Evolutionary conservation across 2,888 invertebrate genomes (phyloP).

Genomic region (Zaprionus bogoriensis): DNA sequence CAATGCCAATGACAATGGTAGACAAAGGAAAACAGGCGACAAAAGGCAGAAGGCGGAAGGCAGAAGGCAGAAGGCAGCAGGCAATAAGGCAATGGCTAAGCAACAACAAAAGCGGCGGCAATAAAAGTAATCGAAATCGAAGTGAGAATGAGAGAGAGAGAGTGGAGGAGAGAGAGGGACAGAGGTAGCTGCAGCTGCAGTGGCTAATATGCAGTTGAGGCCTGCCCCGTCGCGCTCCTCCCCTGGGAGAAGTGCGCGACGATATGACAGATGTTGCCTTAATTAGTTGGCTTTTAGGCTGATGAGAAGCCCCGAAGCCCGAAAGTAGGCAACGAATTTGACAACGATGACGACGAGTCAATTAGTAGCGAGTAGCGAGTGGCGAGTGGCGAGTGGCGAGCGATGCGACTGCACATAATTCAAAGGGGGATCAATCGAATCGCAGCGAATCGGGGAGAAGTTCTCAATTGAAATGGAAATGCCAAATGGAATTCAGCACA

Average conservation of each 20-base stretch:
- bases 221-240: slow-evolving; percentile 4
- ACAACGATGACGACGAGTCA: neutral
- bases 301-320: slow-evolving; percentile 45
- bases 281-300: slow-evolving; percentile 75
- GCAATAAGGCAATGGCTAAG: slow-evolving; percentile 60
- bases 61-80: neutral
- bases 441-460: slow-evolving; percentile 1
- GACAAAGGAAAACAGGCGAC: slow-evolving; percentile 1
- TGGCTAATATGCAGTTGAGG: slow-evolving; percentile 11
- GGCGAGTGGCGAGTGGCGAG: neutral
- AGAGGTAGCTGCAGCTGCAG: slow-evolving; percentile 46
- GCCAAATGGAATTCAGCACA: slow-evolving; percentile 6
- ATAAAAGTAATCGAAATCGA: slow-evolving; percentile 49
- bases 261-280: slow-evolving; percentile 46
- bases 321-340: neutral
- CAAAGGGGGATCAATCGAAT: slow-evolving; percentile 45
- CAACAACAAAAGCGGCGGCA: slow-evolving; percentile 63
- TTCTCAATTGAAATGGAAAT: slow-evolving; percentile 21
- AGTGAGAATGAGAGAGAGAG: neutral
- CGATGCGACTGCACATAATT: neutral
- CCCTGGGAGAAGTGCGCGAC: slow-evolving; percentile 32
- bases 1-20: neutral
- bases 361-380: neutral
- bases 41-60: neutral
- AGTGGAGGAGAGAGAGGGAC: neutral